phyloP scores from a whole-genome alignment of 1,140 invertebrate genomes.

The Drosophila pallidifrons region DNA sequence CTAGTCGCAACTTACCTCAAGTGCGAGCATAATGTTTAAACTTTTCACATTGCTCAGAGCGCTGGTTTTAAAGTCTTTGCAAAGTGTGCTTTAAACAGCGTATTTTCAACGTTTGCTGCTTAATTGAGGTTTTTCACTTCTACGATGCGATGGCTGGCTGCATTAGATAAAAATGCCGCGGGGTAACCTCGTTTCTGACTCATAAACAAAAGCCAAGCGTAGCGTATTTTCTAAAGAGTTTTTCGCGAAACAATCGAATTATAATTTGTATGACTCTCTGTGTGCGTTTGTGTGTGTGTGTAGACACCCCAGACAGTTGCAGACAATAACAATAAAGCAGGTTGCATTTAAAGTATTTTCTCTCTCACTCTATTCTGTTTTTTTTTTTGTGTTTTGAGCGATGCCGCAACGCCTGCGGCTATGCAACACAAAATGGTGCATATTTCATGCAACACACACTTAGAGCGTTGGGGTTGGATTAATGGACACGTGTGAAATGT shows the following conservation, averaged over 20 bases:
- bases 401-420: slow-evolving; percentile 44
- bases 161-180: slow-evolving; percentile 1
- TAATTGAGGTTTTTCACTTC: not conserved
- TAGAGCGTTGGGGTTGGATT: slow-evolving; percentile 25
- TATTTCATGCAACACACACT: slow-evolving; percentile 47
- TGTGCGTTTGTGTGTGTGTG: not conserved
- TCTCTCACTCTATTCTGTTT: too few species aligned
- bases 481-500: slow-evolving; percentile 49
- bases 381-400: slow-evolving; percentile 9
- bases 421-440: slow-evolving; percentile 64
- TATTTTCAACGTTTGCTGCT: not conserved
- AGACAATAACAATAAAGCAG: slow-evolving; percentile 21
- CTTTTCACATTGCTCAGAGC: too few species aligned
- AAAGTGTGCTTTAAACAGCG: not conserved
- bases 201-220: slow-evolving; percentile 46
- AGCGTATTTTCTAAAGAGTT: slow-evolving; percentile 41
- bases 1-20: not conserved
- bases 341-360: slow-evolving; percentile 14
- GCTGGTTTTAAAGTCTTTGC: too few species aligned
- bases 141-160: not conserved
- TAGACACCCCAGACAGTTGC: slow-evolving; percentile 49
- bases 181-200: slow-evolving; percentile 53
- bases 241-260: slow-evolving; percentile 67
- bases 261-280: slow-evolving; percentile 68
- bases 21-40: not conserved